Evolutionary conservation across 2,888 invertebrate genomes (phyloP), one percentile per base, ranked within the genome.

Genomic region (Drosophila lutescens): DNA sequence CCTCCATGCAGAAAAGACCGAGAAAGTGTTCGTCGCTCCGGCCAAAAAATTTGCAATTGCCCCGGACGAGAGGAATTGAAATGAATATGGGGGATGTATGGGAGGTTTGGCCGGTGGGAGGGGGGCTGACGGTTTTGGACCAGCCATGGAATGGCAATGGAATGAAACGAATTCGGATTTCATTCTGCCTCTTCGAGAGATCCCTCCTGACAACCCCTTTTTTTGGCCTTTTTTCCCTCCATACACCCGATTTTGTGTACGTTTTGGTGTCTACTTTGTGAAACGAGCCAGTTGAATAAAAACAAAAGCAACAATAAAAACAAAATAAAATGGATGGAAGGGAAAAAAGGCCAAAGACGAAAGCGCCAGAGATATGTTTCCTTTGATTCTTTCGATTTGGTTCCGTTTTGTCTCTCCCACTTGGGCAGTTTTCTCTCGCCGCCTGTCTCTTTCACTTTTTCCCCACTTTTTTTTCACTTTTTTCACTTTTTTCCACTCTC

Each of bases 101-200:
- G 46, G 50, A 54, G 44, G 10, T 43, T 26, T 9, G 3, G 43
- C 1, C 12, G 30, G 15, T 6, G 34, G 23, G 34, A 17, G 23
- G 40, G 12, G 34, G 40, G 10, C 23, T n/a, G 36, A 8, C 23
- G 32, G 7, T 30, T 32, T 38, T 13, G 40, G 54, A 41, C 58
- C 61, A 55, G 66, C 71, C 79, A 81, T 86, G 86, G 74, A 85
- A 72, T 85, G 80, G 86, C 83, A 80, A 82, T 82, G 83, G 86
- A 83, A 86, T 84, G 79, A 84, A 86, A 84, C 71, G 79, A 81
- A 86, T 82, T 79, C 68, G 70, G 80, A 84, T 84, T 83, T 83
- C 69, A 71, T 76, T 76, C 74, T 76, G 50, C 30, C 61, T 15
- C 63, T 54, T 58, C 51, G 63, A 43, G 59, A 41, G 41, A 34